These are phyloP conservation scores for Strongylocentrotus purpuratus DNA, from an alignment of 35 echinoderm and acorn worm species.

Conservation along the genomic window DNA sequence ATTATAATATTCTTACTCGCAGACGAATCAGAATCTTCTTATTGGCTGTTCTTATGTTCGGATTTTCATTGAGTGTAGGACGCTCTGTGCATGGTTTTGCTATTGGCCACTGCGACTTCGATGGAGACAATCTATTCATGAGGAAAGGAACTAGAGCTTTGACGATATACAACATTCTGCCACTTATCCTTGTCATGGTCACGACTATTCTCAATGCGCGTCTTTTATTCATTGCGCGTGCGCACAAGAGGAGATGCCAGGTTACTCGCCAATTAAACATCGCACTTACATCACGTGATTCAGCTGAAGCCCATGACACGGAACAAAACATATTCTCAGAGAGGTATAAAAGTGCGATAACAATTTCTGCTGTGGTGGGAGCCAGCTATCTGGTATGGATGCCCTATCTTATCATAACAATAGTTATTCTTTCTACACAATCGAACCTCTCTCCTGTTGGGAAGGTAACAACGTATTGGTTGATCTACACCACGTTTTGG, in stretches of 20 bases:
- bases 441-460: background rate
- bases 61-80: background rate
- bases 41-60: background rate
- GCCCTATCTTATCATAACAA: background rate
- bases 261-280: background rate
- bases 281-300: background rate
- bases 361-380: background rate
- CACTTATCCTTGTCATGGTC: background rate
- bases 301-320: background rate
- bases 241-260: background rate
- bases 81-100: background rate
- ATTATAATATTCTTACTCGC: background rate
- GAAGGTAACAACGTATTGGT: background rate
- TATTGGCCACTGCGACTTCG: background rate
- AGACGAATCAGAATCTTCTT: background rate
- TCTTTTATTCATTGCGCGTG: background rate
- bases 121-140: too few relatives aligned
- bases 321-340: background rate
- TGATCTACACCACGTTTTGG: background rate
- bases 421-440: background rate
- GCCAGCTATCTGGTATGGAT: background rate
- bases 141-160: background rate
- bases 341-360: background rate
- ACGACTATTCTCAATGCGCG: background rate
- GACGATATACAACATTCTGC: background rate